Percentiles rank a stretch among this genome's conserved stretches.
These are phyloP conservation scores for Drosophila siamana DNA, from an alignment of 2,888 invertebrate species.

Conservation along the genomic window DNA sequence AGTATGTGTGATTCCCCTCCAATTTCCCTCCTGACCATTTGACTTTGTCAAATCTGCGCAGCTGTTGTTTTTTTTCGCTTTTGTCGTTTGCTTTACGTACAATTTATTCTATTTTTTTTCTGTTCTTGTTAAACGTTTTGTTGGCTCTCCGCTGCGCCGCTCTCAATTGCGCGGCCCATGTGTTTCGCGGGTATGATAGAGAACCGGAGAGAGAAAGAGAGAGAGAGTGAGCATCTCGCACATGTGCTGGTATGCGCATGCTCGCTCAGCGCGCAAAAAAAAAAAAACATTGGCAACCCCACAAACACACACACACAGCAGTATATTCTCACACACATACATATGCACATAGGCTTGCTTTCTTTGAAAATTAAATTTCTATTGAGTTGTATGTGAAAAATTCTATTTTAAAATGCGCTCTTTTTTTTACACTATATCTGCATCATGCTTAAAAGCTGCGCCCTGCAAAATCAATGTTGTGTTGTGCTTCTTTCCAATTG, in stretches of 20 bases:
- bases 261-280: conserved; percentile 58
- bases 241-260: conserved; percentile 71
- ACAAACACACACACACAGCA: conserved; percentile 40
- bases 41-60: conserved; percentile 73
- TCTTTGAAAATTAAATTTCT: conserved; percentile 63
- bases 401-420: conserved; percentile 65
- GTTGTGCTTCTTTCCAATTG: conserved; percentile 15
- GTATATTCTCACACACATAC: conserved; percentile 28
- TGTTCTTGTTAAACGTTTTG: conserved; percentile 33
- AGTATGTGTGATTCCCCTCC: not conserved
- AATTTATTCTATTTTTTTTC: conserved; percentile 23
- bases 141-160: conserved; percentile 30
- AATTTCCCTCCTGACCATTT: conserved; percentile 24
- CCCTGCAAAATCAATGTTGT: conserved; percentile 19
- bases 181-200: conserved; percentile 47
- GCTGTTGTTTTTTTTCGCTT: conserved; percentile 59
- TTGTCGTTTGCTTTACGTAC: conserved; percentile 43
- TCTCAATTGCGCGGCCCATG: conserved; percentile 59
- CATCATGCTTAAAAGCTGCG: not conserved
- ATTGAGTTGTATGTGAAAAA: conserved; percentile 49
- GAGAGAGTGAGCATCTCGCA: conserved; percentile 34
- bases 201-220: conserved; percentile 25
- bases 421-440: conserved; percentile 32
- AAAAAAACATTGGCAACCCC: conserved; percentile 68
- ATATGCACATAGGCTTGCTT: conserved; percentile 28